Percentiles rank a stretch among this genome's conserved stretches.
phyloP scores from a whole-genome alignment of 2,113 vertebrate genomes.

The Elachura formosa region DNA sequence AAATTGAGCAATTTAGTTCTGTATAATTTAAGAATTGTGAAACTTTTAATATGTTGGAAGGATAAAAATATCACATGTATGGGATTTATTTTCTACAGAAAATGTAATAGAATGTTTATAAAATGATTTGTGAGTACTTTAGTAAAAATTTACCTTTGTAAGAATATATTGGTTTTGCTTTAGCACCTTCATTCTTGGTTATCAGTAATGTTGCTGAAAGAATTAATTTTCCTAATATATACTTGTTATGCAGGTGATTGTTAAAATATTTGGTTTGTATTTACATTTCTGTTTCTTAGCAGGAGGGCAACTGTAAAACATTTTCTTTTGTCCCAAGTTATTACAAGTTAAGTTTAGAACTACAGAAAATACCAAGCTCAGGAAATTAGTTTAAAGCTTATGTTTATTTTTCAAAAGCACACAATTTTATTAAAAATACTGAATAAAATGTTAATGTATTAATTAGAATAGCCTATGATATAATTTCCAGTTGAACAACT shows the following conservation, averaged over 20 bases:
- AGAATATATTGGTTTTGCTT: constrained; percentile 42
- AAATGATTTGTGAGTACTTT: neutral
- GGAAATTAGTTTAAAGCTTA: neutral
- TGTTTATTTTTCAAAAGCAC: neutral
- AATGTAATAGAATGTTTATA: neutral
- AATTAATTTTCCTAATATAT: constrained; percentile 40
- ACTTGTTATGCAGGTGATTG: neutral
- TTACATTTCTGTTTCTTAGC: constrained; percentile 25
- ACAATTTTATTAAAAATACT: neutral
- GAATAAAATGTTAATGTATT: neutral
- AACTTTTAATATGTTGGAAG: neutral
- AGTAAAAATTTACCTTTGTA: neutral
- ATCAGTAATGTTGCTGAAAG: constrained; percentile 26
- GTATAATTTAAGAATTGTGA: neutral
- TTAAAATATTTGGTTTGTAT: neutral
- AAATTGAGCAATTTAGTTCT: neutral
- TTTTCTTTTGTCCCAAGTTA: neutral
- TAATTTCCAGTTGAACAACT: neutral
- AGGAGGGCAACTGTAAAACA: neutral
- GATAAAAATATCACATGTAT: neutral
- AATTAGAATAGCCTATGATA: neutral
- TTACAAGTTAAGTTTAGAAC: constrained; percentile 7
- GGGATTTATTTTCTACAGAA: neutral
- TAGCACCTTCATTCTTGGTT: constrained; percentile 14
- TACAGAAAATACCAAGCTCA: neutral